Percentiles rank a stretch among this genome's conserved stretches.
phyloP scores from a whole-genome alignment of 2,113 vertebrate genomes.

The Hippocampus barbouri region DNA sequence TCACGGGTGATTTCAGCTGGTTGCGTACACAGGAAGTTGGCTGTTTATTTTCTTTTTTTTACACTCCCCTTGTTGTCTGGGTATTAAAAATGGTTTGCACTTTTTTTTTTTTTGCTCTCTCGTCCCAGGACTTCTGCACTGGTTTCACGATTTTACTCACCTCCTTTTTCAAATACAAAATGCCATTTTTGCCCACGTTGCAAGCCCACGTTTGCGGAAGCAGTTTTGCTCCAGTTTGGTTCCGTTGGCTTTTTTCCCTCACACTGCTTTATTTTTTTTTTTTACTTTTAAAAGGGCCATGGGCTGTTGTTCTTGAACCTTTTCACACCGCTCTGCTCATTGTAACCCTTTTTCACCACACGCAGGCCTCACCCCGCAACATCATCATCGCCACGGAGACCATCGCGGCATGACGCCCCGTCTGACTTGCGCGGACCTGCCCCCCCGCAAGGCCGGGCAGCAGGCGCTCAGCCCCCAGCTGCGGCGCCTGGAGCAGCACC shows the following conservation, averaged over 20 bases:
- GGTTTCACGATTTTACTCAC: not conserved
- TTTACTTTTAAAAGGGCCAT: not conserved
- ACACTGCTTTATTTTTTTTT: constrained; percentile 18
- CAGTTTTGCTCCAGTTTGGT: constrained; percentile 14
- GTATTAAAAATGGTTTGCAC: constrained; percentile 1
- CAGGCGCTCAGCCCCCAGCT: constrained; percentile 65
- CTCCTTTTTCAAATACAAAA: not conserved
- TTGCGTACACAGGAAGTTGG: constrained; percentile 75
- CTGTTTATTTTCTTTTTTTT: constrained; percentile 46
- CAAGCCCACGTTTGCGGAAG: not conserved
- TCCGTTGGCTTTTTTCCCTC: constrained; percentile 23
- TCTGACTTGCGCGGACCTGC: constrained; percentile 64
- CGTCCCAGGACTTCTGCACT: constrained; percentile 24
- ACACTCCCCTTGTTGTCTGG: constrained; percentile 31
- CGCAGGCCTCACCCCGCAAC: constrained; percentile 54
- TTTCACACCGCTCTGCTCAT: constrained; percentile 40
- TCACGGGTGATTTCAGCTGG: constrained; percentile 36
- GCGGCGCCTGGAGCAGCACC: constrained; percentile 69
- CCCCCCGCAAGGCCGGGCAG: constrained; percentile 47
- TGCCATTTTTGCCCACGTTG: not conserved
- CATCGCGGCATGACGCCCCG: constrained; percentile 33
- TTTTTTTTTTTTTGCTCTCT: constrained; percentile 41
- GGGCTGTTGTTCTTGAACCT: not conserved
- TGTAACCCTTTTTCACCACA: constrained; percentile 25
- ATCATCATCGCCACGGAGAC: constrained; percentile 44